Base-by-base conservation (phyloP, 37 sponge, comb jelly and placozoan species). In the Haliclona indistincta region DNA sequence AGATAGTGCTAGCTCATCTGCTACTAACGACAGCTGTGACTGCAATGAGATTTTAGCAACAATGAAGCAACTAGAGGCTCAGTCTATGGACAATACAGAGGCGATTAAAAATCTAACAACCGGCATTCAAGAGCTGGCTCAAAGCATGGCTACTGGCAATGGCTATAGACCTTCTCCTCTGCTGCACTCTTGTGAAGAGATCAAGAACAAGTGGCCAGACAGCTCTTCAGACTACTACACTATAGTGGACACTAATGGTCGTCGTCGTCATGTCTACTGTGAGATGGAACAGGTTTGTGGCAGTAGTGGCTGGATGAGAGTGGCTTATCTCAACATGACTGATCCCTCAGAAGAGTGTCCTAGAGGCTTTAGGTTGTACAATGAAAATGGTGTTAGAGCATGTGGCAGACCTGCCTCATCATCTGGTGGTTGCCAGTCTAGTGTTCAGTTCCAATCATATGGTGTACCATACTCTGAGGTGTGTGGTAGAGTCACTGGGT, bases 291-390 rank as follows among this genome's bases (percentile, higher is more conserved):
- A 3, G 53, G 5, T 47, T 53, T 71, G 72, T 47, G 55, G 72
- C 19, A 4, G 32, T 15, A 54, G 55, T 23, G 72, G 72, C 32
- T 71, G 72, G 72, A 28, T 4, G 8, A 43, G 72, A 29, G 32
- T 71, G 20, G 72, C 72, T 32, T 32, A 51, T 36, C 53, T 71
- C 36, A 71, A 71, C 54, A 71, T 71, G 72, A 52, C 72, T 49
- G 55, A 52, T 29, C 72, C 72, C 2, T 51, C 2, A 3, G 53
- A 71, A 33, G 3, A 47, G 4, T 71, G 72, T 49, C 72, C 72
- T 47, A 2, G 1, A 15, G 54, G 29, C 13, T 71, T 43, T 30
- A 47, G 72, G 11, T 7, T 20, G 7, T 58, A 58, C 25, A 7
- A 8, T 25, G 54, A 45, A 20, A 28, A 43, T 66, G 35, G 66